Evolutionary conservation across 30 jellyfish, hydroid and myxozoan species (phyloP).

Genomic region (Hydra vulgaris): DNA sequence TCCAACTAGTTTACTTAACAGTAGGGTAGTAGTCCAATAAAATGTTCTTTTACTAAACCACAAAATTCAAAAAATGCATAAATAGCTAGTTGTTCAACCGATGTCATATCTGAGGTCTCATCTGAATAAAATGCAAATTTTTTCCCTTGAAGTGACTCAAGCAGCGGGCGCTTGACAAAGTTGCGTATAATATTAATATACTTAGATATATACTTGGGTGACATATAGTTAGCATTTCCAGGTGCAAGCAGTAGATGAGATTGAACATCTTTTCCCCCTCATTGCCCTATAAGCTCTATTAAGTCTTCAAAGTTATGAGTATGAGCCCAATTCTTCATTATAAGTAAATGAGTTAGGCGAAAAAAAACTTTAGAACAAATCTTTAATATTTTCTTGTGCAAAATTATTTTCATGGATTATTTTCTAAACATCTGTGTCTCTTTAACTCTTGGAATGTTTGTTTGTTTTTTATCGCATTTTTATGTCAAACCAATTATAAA

Average conservation of each 20-base stretch:
- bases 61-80: not conserved
- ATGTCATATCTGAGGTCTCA: constrained; percentile 7
- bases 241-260: constrained; percentile 19
- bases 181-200: constrained; percentile 2
- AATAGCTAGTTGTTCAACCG: constrained; percentile 4
- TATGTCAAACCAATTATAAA: no score
- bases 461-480: constrained; percentile 1
- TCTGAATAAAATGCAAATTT: not conserved
- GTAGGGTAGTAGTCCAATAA: constrained; percentile 14
- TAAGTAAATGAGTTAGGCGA: constrained; percentile 7
- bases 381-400: not conserved
- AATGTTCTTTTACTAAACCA: not conserved
- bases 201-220: constrained; percentile 16
- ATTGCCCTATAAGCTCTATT: not conserved
- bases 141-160: not conserved
- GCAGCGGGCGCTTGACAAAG: constrained; percentile 18
- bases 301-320: constrained; percentile 9
- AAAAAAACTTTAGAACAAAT: constrained; percentile 10
- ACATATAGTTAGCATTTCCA: constrained; percentile 23
- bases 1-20: constrained; percentile 4
- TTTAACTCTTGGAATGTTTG: constrained; percentile 3
- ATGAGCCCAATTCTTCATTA: no score
- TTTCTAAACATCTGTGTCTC: constrained; percentile 12
- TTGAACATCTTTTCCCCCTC: not conserved
- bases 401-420: not conserved